Percentiles rank a stretch among this genome's conserved stretches.
These are phyloP conservation scores for Chaetodon trifascialis DNA, from an alignment of 2,113 vertebrate species.

Conservation along the genomic window DNA sequence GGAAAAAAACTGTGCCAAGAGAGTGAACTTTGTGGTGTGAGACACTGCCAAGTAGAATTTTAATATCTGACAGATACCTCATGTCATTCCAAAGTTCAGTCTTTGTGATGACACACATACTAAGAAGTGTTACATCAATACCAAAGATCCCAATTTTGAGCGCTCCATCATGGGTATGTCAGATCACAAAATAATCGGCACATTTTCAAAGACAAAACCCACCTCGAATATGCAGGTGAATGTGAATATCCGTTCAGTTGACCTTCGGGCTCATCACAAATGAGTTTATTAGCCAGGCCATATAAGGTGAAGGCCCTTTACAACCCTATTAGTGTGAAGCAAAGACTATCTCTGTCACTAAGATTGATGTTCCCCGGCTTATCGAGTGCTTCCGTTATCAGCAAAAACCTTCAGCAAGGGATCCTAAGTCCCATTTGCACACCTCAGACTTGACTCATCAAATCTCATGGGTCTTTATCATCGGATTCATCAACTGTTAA, in stretches of 20 bases:
- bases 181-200: not conserved
- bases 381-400: constrained; percentile 79
- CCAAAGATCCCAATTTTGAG: not conserved
- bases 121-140: not conserved
- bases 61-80: constrained; percentile 38
- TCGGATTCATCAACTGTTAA: constrained; percentile 44
- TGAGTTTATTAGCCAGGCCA: constrained; percentile 85
- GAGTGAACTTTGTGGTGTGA: constrained; percentile 57
- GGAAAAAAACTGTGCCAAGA: constrained; percentile 9
- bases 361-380: constrained; percentile 80
- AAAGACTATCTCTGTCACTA: constrained; percentile 73
- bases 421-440: constrained; percentile 70
- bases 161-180: not conserved
- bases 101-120: not conserved
- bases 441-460: constrained; percentile 58
- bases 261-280: constrained; percentile 89
- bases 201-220: constrained; percentile 13
- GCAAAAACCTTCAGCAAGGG: constrained; percentile 73
- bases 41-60: constrained; percentile 54
- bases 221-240: constrained; percentile 51
- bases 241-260: constrained; percentile 71
- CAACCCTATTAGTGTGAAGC: constrained; percentile 76
- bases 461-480: constrained; percentile 56
- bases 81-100: constrained; percentile 54
- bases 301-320: constrained; percentile 86